Evolutionary conservation across 2,113 vertebrate species (phyloP).

Genomic region (Platichthys flesus): DNA sequence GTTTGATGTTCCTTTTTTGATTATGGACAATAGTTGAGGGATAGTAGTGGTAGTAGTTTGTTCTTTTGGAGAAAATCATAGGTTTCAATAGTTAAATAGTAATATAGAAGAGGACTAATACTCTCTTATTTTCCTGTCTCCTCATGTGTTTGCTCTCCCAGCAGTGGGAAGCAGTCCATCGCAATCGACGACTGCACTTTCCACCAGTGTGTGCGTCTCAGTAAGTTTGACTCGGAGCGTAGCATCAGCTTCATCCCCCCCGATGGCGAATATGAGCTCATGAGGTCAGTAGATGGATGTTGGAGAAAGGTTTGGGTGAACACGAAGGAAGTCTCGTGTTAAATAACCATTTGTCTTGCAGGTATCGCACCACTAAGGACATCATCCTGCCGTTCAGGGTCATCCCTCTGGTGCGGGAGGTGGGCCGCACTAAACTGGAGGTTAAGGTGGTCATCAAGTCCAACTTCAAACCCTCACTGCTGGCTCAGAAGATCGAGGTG

Average conservation of each 20-base stretch:
- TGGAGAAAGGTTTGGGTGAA: no score
- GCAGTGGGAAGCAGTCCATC: conserved; percentile 97
- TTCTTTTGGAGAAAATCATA: not conserved
- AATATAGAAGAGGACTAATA: conserved; percentile 2
- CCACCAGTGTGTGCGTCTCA: conserved; percentile 98
- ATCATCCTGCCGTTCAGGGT: conserved; percentile 99
- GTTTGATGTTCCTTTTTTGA: conserved; percentile 3
- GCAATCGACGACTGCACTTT: conserved; percentile 99
- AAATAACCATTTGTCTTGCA: conserved; percentile 51
- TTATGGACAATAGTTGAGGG: conserved; percentile 28
- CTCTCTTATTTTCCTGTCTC: conserved; percentile 4
- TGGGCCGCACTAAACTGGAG: conserved; percentile 97
- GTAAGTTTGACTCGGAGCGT: conserved; percentile 98
- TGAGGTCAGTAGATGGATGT: conserved; percentile 86
- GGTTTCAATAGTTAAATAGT: not conserved
- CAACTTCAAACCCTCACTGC: conserved; percentile 97
- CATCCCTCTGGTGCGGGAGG: conserved; percentile 96
- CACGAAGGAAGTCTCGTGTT: no score
- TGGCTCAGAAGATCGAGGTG: conserved; percentile 99
- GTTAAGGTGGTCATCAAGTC: conserved; percentile 99
- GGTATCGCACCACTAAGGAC: conserved; percentile 99
- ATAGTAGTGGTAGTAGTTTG: conserved; percentile 30
- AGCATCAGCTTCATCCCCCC: conserved; percentile 99
- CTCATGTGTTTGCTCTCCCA: conserved; percentile 23
- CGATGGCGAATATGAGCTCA: conserved; percentile 98